Conservation (phyloP, 2,888 invertebrate species). For the Nycteola revayana region DNA sequence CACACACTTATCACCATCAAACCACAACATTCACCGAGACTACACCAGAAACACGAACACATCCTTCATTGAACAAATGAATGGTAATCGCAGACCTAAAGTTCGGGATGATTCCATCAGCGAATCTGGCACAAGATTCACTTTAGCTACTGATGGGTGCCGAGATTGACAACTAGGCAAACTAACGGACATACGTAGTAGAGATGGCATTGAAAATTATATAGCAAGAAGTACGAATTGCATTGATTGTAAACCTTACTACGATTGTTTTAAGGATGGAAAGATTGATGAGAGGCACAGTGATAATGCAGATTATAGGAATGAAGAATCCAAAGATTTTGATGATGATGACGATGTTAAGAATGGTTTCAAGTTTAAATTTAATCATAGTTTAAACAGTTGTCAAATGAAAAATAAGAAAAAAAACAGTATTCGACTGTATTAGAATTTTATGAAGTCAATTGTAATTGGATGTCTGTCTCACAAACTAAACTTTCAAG, state of each 20-base stretch:
- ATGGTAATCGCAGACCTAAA: slow-evolving; percentile 63
- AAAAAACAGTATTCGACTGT: slow-evolving; percentile 40
- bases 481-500: not conserved
- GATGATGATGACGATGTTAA: slow-evolving; percentile 50
- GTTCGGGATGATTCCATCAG: slow-evolving; percentile 67
- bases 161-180: slow-evolving; percentile 68
- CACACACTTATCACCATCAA: slow-evolving; percentile 72
- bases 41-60: slow-evolving; percentile 68
- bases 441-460: slow-evolving; percentile 9
- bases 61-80: slow-evolving; percentile 72
- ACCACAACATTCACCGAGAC: slow-evolving; percentile 71
- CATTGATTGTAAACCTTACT: slow-evolving; percentile 72
- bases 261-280: slow-evolving; percentile 67
- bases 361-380: slow-evolving; percentile 65
- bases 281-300: slow-evolving; percentile 58
- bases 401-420: slow-evolving; percentile 65
- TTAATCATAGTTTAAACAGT: slow-evolving; percentile 71
- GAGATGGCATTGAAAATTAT: slow-evolving; percentile 54
- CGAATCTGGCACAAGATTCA: slow-evolving; percentile 68
- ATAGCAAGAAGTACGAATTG: slow-evolving; percentile 68
- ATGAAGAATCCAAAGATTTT: slow-evolving; percentile 47
- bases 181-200: slow-evolving; percentile 46
- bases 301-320: slow-evolving; percentile 64
- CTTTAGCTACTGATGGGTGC: slow-evolving; percentile 60
- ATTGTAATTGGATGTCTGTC: slow-evolving; percentile 12